Base-by-base conservation (phyloP, 2,888 invertebrate genomes). In the Trissoscelio sp. region DNA sequence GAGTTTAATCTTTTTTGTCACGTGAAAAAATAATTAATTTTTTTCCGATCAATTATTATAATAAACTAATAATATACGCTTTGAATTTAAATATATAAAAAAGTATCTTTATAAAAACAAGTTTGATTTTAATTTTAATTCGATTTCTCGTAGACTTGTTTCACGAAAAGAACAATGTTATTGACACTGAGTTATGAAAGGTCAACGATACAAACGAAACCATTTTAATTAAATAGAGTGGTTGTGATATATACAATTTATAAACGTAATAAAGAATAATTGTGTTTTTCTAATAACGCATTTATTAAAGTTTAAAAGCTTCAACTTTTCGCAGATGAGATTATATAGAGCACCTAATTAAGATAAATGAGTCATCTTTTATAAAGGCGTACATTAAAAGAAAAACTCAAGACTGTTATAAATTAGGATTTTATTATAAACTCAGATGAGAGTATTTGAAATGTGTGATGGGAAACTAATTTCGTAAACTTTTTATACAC, bases 151-250 rank as follows among this genome's bases (percentile, higher is more conserved):
- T 48, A 12, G 18, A 55, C 55, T 55, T 44, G 46, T 22, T 60
- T 60, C 12, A 62, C 3, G 28, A 60, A 51, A 60, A 37, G 28
- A 48, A 72, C 24, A 24, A 60, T 60, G 70, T 16, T 72, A 72
- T 58, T 60, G 70, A 60, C 60, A 58, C 48, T 39, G 37, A 51
- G 9, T 51, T 58, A 14, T n/a, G 42, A 72, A 60, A 72, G 70
- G 70, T 72, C 48, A 70, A 70, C 58, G 70, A 55, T 22, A 44
- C 20, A 31, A 69, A 67, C 37, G 34, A 28, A 51, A 55, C 14
- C 6, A 24, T 53, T 16, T 42, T 37, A n/a, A n/a, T n/a, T n/a
- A n/a, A 39, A 53, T 67, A 31, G 42, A 53, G 37, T 55, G 22
- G 28, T 12, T 22, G 31, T 55, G 31, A 57, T 57, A 22, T 57